A percentile compares a stretch with the other conserved stretches of the same genome.
Conservation (phyloP, 2,113 vertebrate species). For the Gobiocypris rarus region DNA sequence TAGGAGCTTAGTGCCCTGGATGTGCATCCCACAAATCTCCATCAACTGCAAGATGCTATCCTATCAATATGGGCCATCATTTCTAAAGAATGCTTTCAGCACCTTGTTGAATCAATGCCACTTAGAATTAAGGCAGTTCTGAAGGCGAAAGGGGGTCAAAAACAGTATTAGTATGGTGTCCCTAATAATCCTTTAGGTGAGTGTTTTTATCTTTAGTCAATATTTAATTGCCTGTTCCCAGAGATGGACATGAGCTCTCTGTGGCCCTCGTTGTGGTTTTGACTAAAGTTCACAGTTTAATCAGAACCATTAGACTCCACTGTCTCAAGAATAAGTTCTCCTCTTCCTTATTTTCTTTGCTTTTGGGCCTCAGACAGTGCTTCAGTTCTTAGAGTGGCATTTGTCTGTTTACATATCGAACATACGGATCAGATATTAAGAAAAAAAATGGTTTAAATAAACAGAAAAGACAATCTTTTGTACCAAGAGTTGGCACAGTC, state of each 20-base stretch:
- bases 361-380: background rate
- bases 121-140: too few relatives aligned
- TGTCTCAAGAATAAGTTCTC: background rate
- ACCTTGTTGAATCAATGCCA: too few relatives aligned
- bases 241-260: too few relatives aligned
- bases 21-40: too few relatives aligned
- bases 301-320: background rate
- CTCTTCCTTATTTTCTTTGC: background rate
- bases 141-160: too few relatives aligned
- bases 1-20: too few relatives aligned
- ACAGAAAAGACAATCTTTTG: background rate
- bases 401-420: background rate
- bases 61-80: too few relatives aligned
- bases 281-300: background rate
- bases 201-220: background rate
- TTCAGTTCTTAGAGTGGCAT: background rate
- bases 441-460: background rate
- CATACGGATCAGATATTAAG: background rate
- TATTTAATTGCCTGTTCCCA: background rate
- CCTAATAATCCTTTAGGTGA: too few relatives aligned
- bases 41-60: too few relatives aligned
- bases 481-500: background rate
- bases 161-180: too few relatives aligned
- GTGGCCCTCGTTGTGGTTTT: too few relatives aligned
- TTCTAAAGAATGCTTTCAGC: too few relatives aligned